phyloP scores from a whole-genome alignment of 1,140 invertebrate species.

The fruit fly (Drosophila melanogaster) region Release_6_plus_ISO1_MT NT_033777.3:14712001-14712500 shows the following conservation, averaged over 20 bases:
- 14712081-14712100: slow-evolving; percentile 32
- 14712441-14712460: not conserved
- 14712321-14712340: not conserved
- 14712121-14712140: slow-evolving; percentile 10
- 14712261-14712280: slow-evolving; percentile 13
- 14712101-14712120: slow-evolving; percentile 8
- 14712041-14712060: slow-evolving; percentile 68
- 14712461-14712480: not conserved
- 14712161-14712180: slow-evolving; percentile 22
- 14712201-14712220: slow-evolving; percentile 19
- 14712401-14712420: not conserved
- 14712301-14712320: slow-evolving; percentile 5
- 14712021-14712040: slow-evolving; percentile 74
- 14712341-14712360: not conserved
- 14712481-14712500: not conserved
- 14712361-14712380: not conserved
- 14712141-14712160: slow-evolving; percentile 30
- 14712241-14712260: slow-evolving; percentile 14
- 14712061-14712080: slow-evolving; percentile 52
- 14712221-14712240: slow-evolving; percentile 4
- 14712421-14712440: slow-evolving; percentile 7
- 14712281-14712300: slow-evolving; percentile 24
- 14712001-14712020: slow-evolving; percentile 45
- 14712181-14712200: slow-evolving; percentile 17
- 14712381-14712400: not conserved